phyloP scores from a whole-genome alignment of 1,140 invertebrate species.

The Acromyrmex heyeri region DNA sequence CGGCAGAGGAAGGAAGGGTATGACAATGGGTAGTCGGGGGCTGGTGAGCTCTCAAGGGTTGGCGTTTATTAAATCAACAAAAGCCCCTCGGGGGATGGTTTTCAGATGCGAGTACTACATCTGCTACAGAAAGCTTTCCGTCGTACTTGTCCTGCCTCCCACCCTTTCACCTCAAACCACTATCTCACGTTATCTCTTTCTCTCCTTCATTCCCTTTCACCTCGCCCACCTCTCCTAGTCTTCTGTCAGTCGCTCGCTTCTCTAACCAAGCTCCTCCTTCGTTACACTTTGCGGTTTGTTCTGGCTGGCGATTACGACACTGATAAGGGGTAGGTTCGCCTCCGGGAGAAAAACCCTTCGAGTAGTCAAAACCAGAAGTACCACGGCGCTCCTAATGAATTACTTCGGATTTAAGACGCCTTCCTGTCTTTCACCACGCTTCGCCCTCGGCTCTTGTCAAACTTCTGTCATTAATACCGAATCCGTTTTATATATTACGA shows the following conservation, averaged over 20 bases:
- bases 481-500: neutral
- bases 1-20: conserved; percentile 37
- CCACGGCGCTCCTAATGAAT: conserved; percentile 45
- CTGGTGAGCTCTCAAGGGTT: conserved; percentile 71
- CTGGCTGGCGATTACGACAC: conserved; percentile 52
- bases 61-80: conserved; percentile 81
- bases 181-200: conserved; percentile 14
- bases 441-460: neutral
- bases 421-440: neutral
- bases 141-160: conserved; percentile 57
- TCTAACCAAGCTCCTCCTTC: conserved; percentile 24
- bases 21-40: conserved; percentile 74
- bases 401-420: conserved; percentile 43
- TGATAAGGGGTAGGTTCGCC: conserved; percentile 57
- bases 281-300: conserved; percentile 62
- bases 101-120: conserved; percentile 76
- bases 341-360: conserved; percentile 9
- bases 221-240: neutral
- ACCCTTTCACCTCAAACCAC: conserved; percentile 3
- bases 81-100: conserved; percentile 73
- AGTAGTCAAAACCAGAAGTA: conserved; percentile 50
- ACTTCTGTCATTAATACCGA: conserved; percentile 21
- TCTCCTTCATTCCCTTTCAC: conserved; percentile 30
- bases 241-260: conserved; percentile 32
- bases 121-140: conserved; percentile 76